Base-by-base conservation (phyloP, 1,140 invertebrate species). In the Rhopalosiphum padi region DNA sequence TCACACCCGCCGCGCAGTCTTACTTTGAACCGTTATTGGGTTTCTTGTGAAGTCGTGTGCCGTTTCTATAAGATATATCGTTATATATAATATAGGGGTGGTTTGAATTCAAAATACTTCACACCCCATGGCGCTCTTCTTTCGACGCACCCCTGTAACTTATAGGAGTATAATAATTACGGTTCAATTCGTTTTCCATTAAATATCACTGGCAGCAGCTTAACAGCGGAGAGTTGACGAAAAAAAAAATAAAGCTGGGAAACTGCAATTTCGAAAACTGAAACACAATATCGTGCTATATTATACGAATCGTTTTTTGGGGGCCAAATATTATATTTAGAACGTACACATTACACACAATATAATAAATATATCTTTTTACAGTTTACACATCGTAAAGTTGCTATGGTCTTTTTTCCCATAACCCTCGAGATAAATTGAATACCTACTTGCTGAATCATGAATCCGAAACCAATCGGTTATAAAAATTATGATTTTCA, bases 381-480 rank as follows among this genome's bases (percentile, higher is more conserved):
- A 68, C 30, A 30, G 60, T 68, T 68, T 68, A n/a, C 30, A 25
- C 41, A 2, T n/a, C 22, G 35, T 83, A 21, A 87, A 87, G 86
- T 87, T n/a, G 9, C 53, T 68, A n/a, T 41, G 35, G n/a, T 89
- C 48, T 21, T 53, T 90, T 90, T 60, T 90, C 53, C 89, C 53
- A 90, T 43, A 60, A 90, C 89, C 35, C 35, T 90, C 53, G 23
- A 55, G 82, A 92, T 53, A 1, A 92, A 85, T 53, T 35, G 46
- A 5, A 37, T 35, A 35, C 25, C 22, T 51, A 77, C 77, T 91
- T 51, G 91, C 91, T 53, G 91, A 92, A 83, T 92, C 91, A 92
- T 35, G 68, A 91, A 22, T 83, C 90, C 90, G 68, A 85, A 86
- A 93, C 91, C 77, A 93, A 93, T 93, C 82, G 82, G 91, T 93